Base-by-base conservation (phyloP, 30 jellyfish, hydroid and myxozoan genomes). In the Pseudorhiza aurosa region DNA sequence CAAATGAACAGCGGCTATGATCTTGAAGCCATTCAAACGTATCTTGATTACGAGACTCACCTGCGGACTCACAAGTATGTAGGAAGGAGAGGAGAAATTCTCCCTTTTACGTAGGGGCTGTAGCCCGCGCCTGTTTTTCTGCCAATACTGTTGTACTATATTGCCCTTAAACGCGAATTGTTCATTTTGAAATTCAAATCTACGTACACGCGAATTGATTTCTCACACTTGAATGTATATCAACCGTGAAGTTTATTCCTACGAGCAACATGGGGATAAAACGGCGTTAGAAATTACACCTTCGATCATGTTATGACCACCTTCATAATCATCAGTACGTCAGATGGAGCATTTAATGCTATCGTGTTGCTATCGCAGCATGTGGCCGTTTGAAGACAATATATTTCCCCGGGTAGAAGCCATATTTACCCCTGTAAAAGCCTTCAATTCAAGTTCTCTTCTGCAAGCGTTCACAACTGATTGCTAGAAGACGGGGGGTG, bases 341-440 rank as follows among this genome's bases (percentile, higher is more conserved):
- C 67, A 12, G 35, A 18, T 4, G n/a, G n/a, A n/a, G n/a, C n/a
- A n/a, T n/a, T n/a, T n/a, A n/a, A n/a, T 19, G 19, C 39, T 53
- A 53, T 53, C 8, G 14, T 15, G 35, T n/a, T 53, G 5, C 67
- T 1, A 18, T 21, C 67, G 14, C 33, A 53, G 37, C 67, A 19
- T 53, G 35, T 15, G 36, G 8, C 36, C 12, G 12, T 21, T 6
- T 53, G 36, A 53, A 6, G 14, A 12, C 24, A 2, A 36, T 53
- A 19, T 22, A 18, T 19, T 21, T 15, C 0, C 22, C 19, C 4
- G 35, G 39, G 67, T 53, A 53, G 9, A 53, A 10, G 22, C 10
- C 32, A 8, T 53, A 53, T 53, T 53, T 53, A 53, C 67, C 19
- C 67, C 67, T 53, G 36, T 6, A 53, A 53, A 21, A 6, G 67